These are phyloP conservation scores for Mesocentrotus franciscanus DNA, from an alignment of 53 echinoderm and acorn worm species.

Conservation along the genomic window DNA sequence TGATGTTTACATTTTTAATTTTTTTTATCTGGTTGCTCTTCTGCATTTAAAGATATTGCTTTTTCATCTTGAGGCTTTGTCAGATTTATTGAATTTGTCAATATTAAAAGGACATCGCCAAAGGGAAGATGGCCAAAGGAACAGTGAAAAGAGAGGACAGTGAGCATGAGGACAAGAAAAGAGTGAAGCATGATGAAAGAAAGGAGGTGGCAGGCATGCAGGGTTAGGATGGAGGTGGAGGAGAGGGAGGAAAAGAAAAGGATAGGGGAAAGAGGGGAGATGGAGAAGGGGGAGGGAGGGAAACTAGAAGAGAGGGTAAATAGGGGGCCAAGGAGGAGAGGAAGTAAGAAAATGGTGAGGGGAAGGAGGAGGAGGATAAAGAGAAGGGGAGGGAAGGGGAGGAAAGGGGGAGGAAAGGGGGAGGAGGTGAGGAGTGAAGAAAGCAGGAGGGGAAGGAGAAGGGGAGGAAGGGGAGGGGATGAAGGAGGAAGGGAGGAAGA, in stretches of 20 bases:
- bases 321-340: background rate
- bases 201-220: background rate
- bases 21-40: slow-evolving; percentile 36
- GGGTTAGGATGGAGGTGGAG: background rate
- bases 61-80: slow-evolving; percentile 49
- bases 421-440: no score
- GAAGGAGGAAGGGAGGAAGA: background rate
- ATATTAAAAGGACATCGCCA: slow-evolving; percentile 49
- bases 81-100: slow-evolving; percentile 46
- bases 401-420: background rate
- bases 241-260: background rate
- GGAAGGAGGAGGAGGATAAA: background rate
- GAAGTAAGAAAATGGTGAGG: background rate
- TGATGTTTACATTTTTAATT: slow-evolving; percentile 45
- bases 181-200: background rate
- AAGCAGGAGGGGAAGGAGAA: background rate
- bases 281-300: background rate
- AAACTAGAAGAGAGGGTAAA: background rate
- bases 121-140: background rate
- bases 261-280: background rate
- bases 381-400: background rate
- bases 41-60: slow-evolving; percentile 51
- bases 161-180: background rate
- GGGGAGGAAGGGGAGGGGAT: background rate
- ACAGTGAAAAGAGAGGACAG: background rate